These are phyloP conservation scores for Emys orbicularis DNA, from an alignment of 2,797 vertebrate genomes.

Conservation along the genomic window DNA sequence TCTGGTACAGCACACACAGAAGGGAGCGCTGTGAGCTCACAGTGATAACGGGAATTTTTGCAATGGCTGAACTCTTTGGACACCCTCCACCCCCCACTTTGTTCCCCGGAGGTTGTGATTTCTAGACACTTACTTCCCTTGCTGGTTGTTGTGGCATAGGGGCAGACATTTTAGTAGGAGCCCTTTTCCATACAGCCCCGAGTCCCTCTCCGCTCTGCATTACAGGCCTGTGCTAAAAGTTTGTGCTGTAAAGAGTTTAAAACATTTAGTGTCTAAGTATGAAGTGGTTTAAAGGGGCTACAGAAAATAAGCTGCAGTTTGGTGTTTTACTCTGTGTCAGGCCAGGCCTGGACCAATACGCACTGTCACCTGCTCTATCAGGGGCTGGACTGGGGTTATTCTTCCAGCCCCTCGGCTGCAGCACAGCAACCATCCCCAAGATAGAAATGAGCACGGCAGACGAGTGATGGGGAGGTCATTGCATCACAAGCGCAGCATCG, in stretches of 20 bases:
- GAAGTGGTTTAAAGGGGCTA: neutral
- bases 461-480: neutral
- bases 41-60: neutral
- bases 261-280: neutral
- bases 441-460: neutral
- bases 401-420: neutral
- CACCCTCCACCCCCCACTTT: neutral
- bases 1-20: neutral
- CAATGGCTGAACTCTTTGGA: neutral
- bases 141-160: neutral
- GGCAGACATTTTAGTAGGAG: neutral
- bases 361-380: neutral
- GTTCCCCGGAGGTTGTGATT: neutral
- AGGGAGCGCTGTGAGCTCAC: neutral
- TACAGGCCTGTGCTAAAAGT: neutral
- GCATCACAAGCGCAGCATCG: neutral
- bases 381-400: neutral
- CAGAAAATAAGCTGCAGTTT: neutral
- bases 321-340: neutral
- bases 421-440: fast-evolving
- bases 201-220: neutral
- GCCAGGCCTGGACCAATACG: neutral
- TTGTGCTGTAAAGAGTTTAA: neutral
- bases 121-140: neutral
- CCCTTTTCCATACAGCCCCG: neutral